Conservation (phyloP, 2,797 vertebrate species). For the Arctocebus calabarensis region DNA sequence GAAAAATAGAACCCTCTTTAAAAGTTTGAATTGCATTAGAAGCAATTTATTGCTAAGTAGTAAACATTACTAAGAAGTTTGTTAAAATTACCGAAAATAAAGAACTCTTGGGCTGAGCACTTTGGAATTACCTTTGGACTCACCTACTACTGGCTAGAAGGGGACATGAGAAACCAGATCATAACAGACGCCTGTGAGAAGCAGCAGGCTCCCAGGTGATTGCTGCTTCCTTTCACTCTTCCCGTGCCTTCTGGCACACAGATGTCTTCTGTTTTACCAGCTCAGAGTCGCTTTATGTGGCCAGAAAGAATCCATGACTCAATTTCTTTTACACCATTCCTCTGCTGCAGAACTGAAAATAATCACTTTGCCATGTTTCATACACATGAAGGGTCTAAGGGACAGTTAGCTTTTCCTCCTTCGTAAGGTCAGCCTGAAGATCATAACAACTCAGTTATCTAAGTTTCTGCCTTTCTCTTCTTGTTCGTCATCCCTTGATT, state of each 20-base stretch:
- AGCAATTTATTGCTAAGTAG: not conserved
- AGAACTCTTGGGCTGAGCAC: not conserved
- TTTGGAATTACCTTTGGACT: conserved; percentile 44
- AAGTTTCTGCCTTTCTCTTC: not conserved
- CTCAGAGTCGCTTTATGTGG: conserved; percentile 50
- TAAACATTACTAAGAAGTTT: conserved; percentile 54
- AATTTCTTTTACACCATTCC: conserved; percentile 29
- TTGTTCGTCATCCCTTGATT: not conserved
- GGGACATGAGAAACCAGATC: not conserved
- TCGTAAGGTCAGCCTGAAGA: conserved; percentile 6
- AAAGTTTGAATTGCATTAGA: conserved; percentile 37
- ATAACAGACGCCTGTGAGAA: not conserved
- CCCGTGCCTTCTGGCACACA: conserved; percentile 44
- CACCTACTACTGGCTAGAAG: not conserved
- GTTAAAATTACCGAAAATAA: conserved; percentile 49
- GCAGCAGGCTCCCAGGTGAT: not conserved
- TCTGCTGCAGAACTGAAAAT: conserved; percentile 42
- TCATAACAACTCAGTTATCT: not conserved
- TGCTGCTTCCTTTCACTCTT: not conserved
- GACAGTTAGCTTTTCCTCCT: not conserved
- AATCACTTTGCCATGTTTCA: not conserved
- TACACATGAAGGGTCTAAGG: not conserved
- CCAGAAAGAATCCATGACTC: conserved; percentile 62
- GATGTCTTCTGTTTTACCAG: conserved; percentile 52
- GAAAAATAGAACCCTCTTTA: conserved; percentile 59